Evolutionary conservation across 2,113 vertebrate species (phyloP).

Genomic region (Chloropsis cyanopogon): DNA sequence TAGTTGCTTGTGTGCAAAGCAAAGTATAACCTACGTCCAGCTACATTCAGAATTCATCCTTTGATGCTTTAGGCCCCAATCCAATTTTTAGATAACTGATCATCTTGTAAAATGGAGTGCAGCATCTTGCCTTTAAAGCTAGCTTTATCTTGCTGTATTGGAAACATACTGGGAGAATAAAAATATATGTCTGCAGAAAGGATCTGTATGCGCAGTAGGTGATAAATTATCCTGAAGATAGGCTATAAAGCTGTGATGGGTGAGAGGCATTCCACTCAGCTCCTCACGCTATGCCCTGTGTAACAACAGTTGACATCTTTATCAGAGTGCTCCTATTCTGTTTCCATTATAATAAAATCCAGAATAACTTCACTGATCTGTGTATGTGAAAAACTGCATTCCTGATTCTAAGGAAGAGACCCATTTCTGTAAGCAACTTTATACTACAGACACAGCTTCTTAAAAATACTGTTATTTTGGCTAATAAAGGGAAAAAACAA

Average conservation of each 20-base stretch:
- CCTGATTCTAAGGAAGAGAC: not conserved
- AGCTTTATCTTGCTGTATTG: not conserved
- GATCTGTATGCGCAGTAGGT: not conserved
- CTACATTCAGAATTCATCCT: not conserved
- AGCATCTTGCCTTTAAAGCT: not conserved
- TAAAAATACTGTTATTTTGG: not conserved
- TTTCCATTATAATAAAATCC: constrained; percentile 14
- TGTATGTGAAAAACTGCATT: not conserved
- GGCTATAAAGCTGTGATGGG: constrained; percentile 20
- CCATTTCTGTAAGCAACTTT: not conserved
- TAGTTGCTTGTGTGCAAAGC: not conserved
- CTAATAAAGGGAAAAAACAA: not conserved
- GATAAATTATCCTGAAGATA: constrained; percentile 40
- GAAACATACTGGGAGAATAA: constrained; percentile 22
- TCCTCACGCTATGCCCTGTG: not conserved
- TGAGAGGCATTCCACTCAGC: constrained; percentile 30
- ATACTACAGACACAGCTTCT: not conserved
- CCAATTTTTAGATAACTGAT: not conserved
- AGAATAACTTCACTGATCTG: not conserved
- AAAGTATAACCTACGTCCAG: not conserved
- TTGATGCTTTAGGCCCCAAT: not conserved
- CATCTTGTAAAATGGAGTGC: not conserved
- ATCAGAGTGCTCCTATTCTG: not conserved
- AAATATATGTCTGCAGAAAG: not conserved
- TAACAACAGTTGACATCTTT: constrained; percentile 24